Evolutionary conservation across 2,888 invertebrate genomes (phyloP), one percentile per base, ranked within the genome.

Genomic region (Luperina testacea): DNA sequence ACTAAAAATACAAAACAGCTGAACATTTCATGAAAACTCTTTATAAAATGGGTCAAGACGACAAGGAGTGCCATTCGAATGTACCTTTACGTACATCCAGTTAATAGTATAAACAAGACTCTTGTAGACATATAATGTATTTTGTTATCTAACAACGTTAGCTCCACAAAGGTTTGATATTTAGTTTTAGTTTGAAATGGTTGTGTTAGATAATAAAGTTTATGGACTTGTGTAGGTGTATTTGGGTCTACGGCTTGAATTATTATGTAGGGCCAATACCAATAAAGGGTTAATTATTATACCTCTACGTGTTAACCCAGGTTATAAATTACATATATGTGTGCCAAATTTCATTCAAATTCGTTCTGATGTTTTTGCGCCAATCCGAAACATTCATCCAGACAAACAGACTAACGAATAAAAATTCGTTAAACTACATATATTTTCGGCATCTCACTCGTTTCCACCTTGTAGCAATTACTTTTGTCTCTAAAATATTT

Each of bases 131-230:
- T 94, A 93, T 95, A 94, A 95, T 32, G 32, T 32, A 32, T 93
- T 93, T 94, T 94, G 95, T 95, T 95, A 95, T 93, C 93, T 93
- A 95, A 94, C 94, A 94, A 94, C 92, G 93, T 93, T 93, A 91
- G 88, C 88, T 90, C 89, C 91, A 94, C 76, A 78, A 76, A 72
- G 67, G 38, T 71, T 70, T 67, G 69, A 69, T 75, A 67, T 57
- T 77, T 68, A 86, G 69, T 53, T 57, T 38, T 17, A n/a, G 64
- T 75, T 82, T 27, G 63, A 68, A 85, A 81, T 74, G 24, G 53
- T 61, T 71, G 65, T 73, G 42, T 84, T 71, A 68, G 64, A n/a
- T 85, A 73, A 80, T 80, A 48, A 71, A 77, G 69, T 77, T 70
- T 70, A 69, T 32, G n/a, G 24, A 45, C 48, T 69, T 17, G 42